Evolutionary conservation across 1,140 invertebrate genomes (phyloP), one percentile per base, ranked within the genome.

Genomic region (Ectropis grisescens): DNA sequence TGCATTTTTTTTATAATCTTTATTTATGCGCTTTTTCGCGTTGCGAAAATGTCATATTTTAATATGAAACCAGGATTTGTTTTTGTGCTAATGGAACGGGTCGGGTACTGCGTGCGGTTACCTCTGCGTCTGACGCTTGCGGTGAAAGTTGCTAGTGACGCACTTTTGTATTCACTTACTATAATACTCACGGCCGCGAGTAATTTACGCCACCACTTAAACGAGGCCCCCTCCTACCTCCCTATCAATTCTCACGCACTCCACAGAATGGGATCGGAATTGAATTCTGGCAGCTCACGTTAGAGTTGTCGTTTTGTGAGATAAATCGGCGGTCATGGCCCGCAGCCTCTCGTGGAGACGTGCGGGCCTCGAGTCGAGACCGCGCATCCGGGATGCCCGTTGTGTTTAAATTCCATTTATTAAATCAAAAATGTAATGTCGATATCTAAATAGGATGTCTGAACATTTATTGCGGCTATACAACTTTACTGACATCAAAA

Each of bases 91-190:
- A 26, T 26, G 19, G 19, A 22, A 22, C 10, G 24, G 6, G 24
- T 7, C 4, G 24, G 24, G 6, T 2, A 6, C 3, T 26, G 24
- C 24, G 51, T 42, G 41, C 42, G 46, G 10, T 10, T 41, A 33
- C 39, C 26, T 41, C 40, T 34, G 29, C 24, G 27, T n/a, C 19
- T 37, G 40, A 41, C 48, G 33, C 34, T 40, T 28, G 37, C 38
- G 64, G 69, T 68, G 69, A 74, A 74, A 74, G 69, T 74, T 68
- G 55, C 51, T 41, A 33, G 54, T 64, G 66, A 74, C 69, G 69
- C 59, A 66, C 58, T 62, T 60, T 58, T 65, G 62, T 67, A 60
- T 60, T 62, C 61, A 60, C 55, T n/a, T n/a, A n/a, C n/a, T n/a
- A n/a, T n/a, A 52, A 46, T 50, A 59, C 56, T 52, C 43, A 53